Percentiles rank a stretch among this genome's conserved stretches.
phyloP scores from a whole-genome alignment of 1,140 invertebrate species.

The Halesus radiatus region DNA sequence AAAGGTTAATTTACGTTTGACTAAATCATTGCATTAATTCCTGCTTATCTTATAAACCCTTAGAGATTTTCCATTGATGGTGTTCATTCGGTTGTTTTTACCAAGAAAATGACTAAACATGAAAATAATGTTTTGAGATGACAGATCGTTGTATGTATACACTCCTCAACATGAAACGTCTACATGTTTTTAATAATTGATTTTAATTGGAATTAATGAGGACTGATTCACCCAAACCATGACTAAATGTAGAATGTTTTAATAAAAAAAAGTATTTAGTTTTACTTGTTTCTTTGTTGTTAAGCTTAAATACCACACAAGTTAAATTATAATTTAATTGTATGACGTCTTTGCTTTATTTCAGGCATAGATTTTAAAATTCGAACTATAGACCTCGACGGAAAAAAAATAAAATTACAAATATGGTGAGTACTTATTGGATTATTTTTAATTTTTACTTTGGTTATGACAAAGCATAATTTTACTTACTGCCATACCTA shows the following conservation, averaged over 20 bases:
- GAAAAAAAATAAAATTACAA: constrained; percentile 98
- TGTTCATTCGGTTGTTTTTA: too few relatives aligned
- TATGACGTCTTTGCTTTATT: constrained; percentile 55
- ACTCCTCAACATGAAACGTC: constrained; percentile 6
- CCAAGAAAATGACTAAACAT: too few relatives aligned
- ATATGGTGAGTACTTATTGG: constrained; percentile 86
- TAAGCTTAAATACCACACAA: too few relatives aligned
- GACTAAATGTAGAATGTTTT: background rate
- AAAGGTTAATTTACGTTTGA: constrained; percentile 34
- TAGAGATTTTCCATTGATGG: too few relatives aligned
- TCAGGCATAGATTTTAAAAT: constrained; percentile 99
- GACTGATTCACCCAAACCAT: constrained; percentile 19
- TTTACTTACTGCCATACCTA: too few relatives aligned
- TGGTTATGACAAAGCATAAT: too few relatives aligned
- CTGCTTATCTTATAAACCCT: background rate
- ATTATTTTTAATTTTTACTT: background rate
- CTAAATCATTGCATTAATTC: constrained; percentile 12
- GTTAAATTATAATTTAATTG: too few relatives aligned
- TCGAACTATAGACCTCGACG: constrained; percentile 96
- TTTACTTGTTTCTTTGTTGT: too few relatives aligned
- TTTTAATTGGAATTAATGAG: constrained; percentile 39
- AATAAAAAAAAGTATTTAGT: constrained; percentile 3
- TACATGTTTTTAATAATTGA: constrained; percentile 41
- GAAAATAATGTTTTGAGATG: background rate
- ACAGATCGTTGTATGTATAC: constrained; percentile 11